Conservation (phyloP, 1,140 invertebrate genomes). For the Potamilus streckersoni region DNA sequence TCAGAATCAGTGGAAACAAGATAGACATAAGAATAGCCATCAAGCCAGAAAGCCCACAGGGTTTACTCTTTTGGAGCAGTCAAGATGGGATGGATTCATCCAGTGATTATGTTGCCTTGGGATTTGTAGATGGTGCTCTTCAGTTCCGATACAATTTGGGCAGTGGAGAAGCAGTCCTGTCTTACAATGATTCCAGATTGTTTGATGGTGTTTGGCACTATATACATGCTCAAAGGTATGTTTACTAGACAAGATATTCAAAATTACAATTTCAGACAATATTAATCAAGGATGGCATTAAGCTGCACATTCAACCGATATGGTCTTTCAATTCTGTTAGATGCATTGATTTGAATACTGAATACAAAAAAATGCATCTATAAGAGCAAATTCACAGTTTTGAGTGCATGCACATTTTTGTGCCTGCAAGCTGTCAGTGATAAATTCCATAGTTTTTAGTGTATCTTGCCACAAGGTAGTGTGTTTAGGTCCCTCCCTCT, state of each 20-base stretch:
- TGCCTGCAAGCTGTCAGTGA: too few relatives aligned
- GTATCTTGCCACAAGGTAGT: too few relatives aligned
- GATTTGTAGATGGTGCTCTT: constrained; percentile 81
- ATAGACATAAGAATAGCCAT: constrained; percentile 86
- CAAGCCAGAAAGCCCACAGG: constrained; percentile 76
- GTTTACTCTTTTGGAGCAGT: constrained; percentile 92
- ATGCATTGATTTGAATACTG: too few relatives aligned
- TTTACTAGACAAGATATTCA: background rate
- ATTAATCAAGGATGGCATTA: too few relatives aligned
- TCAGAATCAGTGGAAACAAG: constrained; percentile 81
- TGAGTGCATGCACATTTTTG: too few relatives aligned
- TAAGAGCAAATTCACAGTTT: too few relatives aligned
- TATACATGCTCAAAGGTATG: constrained; percentile 86
- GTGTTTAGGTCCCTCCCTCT: too few relatives aligned
- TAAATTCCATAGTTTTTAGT: too few relatives aligned
- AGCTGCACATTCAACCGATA: too few relatives aligned
- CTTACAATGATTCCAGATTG: constrained; percentile 87
- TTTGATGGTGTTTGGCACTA: constrained; percentile 94
- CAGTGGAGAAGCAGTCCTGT: constrained; percentile 78
- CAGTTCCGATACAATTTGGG: constrained; percentile 76
- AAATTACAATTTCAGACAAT: too few relatives aligned
- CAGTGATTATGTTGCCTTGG: constrained; percentile 84
- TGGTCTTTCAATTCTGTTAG: too few relatives aligned
- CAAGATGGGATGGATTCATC: constrained; percentile 68
- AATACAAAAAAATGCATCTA: too few relatives aligned